phyloP scores from a whole-genome alignment of 2,888 invertebrate genomes.

The Phorcus lineatus region DNA sequence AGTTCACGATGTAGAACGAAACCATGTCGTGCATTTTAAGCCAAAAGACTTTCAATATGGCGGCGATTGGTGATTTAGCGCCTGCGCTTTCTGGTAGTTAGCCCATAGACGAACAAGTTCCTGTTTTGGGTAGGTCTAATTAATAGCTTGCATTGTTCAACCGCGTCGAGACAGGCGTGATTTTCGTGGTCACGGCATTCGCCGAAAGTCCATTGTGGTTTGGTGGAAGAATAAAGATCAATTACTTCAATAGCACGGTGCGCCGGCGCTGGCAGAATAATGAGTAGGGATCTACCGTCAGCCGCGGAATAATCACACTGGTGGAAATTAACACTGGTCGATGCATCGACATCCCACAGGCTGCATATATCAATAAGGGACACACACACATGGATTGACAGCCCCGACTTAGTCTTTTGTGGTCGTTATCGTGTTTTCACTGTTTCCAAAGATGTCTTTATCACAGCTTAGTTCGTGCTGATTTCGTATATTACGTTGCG shows the following conservation, averaged over 20 bases:
- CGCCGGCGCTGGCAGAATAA: neutral
- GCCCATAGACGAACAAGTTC: neutral
- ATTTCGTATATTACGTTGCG: too few species aligned
- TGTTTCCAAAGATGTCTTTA: too few species aligned
- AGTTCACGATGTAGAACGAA: neutral
- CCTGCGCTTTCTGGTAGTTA: neutral
- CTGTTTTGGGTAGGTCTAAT: constrained; percentile 7
- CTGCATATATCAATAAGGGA: neutral
- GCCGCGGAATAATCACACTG: neutral
- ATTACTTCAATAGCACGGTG: neutral
- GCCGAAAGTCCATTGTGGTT: neutral
- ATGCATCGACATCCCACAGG: neutral
- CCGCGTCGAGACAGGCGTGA: neutral
- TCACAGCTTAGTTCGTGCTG: too few species aligned
- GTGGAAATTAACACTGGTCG: neutral
- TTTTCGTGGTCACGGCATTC: neutral
- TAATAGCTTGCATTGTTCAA: neutral
- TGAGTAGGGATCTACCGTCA: neutral
- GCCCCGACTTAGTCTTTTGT: too few species aligned
- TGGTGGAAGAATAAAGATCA: neutral
- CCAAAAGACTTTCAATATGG: neutral
- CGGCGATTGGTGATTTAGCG: neutral
- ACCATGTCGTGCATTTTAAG: neutral
- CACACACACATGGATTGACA: too few species aligned
- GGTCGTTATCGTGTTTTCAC: too few species aligned